A percentile compares a stretch with the other conserved stretches of the same genome.
phyloP scores from a whole-genome alignment of 2,888 invertebrate genomes.

The Trachelus iudaicus region DNA sequence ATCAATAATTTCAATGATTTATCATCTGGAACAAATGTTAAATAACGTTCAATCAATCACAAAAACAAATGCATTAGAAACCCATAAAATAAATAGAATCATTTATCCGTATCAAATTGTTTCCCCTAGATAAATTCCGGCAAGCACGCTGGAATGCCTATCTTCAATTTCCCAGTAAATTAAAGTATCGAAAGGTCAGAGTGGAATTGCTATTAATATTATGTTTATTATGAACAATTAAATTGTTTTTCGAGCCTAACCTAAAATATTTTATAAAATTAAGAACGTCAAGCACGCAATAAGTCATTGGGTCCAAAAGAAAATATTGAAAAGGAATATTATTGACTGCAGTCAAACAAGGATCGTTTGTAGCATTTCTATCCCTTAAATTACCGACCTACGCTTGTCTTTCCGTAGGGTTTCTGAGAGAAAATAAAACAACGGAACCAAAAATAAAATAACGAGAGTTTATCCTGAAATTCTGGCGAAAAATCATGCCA shows the following conservation, averaged over 20 bases:
- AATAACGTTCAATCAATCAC: neutral
- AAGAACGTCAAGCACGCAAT: neutral
- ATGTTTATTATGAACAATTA: neutral
- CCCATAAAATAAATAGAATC: neutral
- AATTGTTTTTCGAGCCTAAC: neutral
- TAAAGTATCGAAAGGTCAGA: neutral
- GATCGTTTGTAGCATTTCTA: neutral
- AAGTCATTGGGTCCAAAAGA: neutral
- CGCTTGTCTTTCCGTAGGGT: neutral
- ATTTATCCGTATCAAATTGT: neutral
- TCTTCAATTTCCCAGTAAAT: neutral
- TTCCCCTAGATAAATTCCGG: neutral
- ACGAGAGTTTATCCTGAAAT: neutral
- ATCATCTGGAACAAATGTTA: neutral
- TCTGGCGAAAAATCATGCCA: neutral
- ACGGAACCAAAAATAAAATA: neutral
- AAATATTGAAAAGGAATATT: neutral
- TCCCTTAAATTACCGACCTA: neutral
- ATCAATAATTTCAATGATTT: neutral
- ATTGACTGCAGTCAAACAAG: neutral
- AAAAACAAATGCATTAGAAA: neutral
- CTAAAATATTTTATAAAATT: neutral
- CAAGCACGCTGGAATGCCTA: neutral
- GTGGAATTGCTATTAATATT: neutral
- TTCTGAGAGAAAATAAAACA: neutral